A percentile compares a stretch with the other conserved stretches of the same genome.
Conservation (phyloP, 1,140 invertebrate genomes). For the Aphelenchoides besseyi region DNA sequence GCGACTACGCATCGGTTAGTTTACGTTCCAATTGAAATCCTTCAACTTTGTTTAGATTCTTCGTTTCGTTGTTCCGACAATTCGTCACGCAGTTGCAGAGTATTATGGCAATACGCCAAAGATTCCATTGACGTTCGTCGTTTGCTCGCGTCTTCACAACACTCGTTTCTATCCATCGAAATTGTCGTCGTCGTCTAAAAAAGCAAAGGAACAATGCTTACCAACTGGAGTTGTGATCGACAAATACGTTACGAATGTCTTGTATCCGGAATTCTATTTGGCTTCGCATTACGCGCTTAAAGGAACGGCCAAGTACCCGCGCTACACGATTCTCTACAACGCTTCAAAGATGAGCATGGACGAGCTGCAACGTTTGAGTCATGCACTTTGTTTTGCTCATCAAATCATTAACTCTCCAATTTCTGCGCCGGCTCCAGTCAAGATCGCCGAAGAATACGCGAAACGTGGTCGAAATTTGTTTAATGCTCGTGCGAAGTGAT, state of each 20-base stretch:
- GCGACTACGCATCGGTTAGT: neutral
- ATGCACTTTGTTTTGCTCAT: slow-evolving; percentile 13
- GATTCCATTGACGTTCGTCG: neutral
- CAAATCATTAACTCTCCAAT: slow-evolving; percentile 22
- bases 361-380: slow-evolving; percentile 6
- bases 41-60: neutral
- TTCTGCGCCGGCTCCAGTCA: slow-evolving; percentile 14
- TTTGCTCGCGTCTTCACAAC: neutral
- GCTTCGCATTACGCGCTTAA: neutral
- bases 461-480: slow-evolving; percentile 15
- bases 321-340: slow-evolving; percentile 23
- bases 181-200: neutral
- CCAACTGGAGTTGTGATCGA: neutral
- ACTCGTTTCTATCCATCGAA: neutral
- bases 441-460: slow-evolving; percentile 23
- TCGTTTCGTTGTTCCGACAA: neutral
- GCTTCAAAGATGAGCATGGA: neutral
- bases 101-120: neutral
- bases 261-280: slow-evolving; percentile 17
- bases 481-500: neutral
- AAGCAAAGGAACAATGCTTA: neutral
- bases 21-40: neutral
- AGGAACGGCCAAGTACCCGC: slow-evolving; percentile 15
- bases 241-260: neutral
- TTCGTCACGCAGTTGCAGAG: no score